These are phyloP conservation scores for Mesochorus sp. DNA, from an alignment of 2,888 invertebrate genomes.

Conservation along the genomic window DNA sequence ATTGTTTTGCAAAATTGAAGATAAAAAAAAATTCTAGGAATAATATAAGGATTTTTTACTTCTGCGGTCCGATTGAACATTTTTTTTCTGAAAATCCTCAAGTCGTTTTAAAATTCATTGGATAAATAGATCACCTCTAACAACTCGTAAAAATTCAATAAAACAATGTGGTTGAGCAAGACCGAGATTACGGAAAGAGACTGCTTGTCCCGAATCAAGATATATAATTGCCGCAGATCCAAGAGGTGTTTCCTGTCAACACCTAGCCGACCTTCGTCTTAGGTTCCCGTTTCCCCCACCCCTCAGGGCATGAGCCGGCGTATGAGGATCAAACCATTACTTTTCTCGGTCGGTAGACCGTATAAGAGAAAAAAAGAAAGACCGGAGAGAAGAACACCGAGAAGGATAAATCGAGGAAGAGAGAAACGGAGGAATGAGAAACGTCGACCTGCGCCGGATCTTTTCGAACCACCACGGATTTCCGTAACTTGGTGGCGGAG, in stretches of 20 bases:
- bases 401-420: neutral
- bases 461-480: conserved; percentile 60
- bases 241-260: conserved; percentile 56
- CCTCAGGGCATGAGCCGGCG: conserved; percentile 23
- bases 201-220: conserved; percentile 3
- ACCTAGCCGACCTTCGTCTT: conserved; percentile 59
- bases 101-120: too few species aligned
- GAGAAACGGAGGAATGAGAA: conserved; percentile 30
- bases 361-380: neutral
- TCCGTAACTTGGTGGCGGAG: conserved; percentile 64
- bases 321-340: conserved; percentile 59
- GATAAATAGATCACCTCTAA: too few species aligned
- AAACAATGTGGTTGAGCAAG: too few species aligned
- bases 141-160: too few species aligned
- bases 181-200: too few species aligned
- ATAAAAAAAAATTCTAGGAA: too few species aligned
- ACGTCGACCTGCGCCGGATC: conserved; percentile 52
- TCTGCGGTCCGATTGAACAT: too few species aligned
- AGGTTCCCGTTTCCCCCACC: conserved; percentile 3
- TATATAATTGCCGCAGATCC: conserved; percentile 56
- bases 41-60: too few species aligned
- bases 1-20: too few species aligned
- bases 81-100: too few species aligned
- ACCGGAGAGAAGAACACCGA: neutral
- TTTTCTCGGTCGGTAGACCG: conserved; percentile 24